Base-by-base conservation (phyloP, 2,888 invertebrate genomes). In the Microchrysa polita region DNA sequence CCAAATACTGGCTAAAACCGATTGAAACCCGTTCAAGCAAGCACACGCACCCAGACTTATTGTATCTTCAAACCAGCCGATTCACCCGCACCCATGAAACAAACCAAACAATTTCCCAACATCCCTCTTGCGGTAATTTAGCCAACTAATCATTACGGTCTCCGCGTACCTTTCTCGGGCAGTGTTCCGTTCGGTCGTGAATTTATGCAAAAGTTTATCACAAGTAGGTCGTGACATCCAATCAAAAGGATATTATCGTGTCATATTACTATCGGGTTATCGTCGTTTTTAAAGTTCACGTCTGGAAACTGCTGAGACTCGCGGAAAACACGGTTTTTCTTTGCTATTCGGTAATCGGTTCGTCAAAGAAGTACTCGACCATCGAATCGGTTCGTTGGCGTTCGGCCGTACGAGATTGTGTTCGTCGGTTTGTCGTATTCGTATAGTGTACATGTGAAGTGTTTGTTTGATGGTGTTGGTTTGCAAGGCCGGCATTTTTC, bases 381-480 rank as follows among this genome's bases (percentile, higher is more conserved):
- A 22, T 22, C 65, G 14, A 48, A 65, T 48, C 65, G 65, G 22
- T 48, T 65, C 48, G 65, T 22, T 65, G 7, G n/a, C 42, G 44
- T 65, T 65, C 65, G 22, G 65, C 22, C 48, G 18, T 44, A 12
- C 16, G n/a, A n/a, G n/a, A n/a, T 10, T 42, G 48, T 65, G 48
- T 48, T 44, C 34, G 44, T 61, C 16, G n/a, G 12, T 61, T 16
- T 18, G 61, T 14, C 16, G 16, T 16, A 4, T 27, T 1, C 18
- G 12, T 44, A 48, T 2, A 16, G 10, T 10, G n/a, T 27, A 48
- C 2, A 1, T 42, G 65, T 34, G 48, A 7, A 12, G 22, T 1
- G 48, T 5, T 14, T 9, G 5, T 52, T 52, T 5, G n/a, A 20
- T 65, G 65, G 44, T 20, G 44, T 18, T 10, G 27, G 16, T 9